These are phyloP conservation scores for Piaya cayana DNA, from an alignment of 2,113 vertebrate species.

Conservation along the genomic window DNA sequence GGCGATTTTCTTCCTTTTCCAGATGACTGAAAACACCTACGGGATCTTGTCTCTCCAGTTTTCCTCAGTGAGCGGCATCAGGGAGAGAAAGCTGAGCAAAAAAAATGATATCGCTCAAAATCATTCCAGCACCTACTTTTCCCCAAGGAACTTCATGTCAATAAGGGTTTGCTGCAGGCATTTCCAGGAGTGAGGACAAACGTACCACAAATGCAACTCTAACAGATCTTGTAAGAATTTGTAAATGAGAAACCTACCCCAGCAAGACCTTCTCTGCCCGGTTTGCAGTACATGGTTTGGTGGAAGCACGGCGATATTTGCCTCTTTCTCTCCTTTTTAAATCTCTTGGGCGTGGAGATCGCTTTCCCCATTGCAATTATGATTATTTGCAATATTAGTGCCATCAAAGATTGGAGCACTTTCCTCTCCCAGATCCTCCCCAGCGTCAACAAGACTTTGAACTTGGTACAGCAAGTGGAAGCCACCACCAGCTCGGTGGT, in stretches of 20 bases:
- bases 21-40: constrained; percentile 56
- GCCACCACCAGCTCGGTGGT: constrained; percentile 82
- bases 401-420: constrained; percentile 87
- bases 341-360: constrained; percentile 27
- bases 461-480: constrained; percentile 81
- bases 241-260: not conserved
- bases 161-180: not conserved
- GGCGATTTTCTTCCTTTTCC: constrained; percentile 14
- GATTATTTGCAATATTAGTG: constrained; percentile 87
- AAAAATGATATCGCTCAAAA: constrained; percentile 14
- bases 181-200: not conserved
- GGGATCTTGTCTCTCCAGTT: not conserved
- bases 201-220: not conserved
- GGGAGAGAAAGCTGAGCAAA: not conserved
- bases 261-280: not conserved
- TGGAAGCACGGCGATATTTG: not conserved
- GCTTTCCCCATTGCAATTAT: constrained; percentile 67
- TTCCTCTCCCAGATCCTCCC: constrained; percentile 87
- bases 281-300: constrained; percentile 7
- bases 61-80: not conserved
- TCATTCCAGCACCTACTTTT: constrained; percentile 11
- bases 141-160: constrained; percentile 40
- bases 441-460: constrained; percentile 84
- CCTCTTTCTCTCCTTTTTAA: not conserved
- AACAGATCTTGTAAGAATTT: constrained; percentile 2